Evolutionary conservation across 2,888 invertebrate species (phyloP).

Genomic region (Polydrusus cervinus): DNA sequence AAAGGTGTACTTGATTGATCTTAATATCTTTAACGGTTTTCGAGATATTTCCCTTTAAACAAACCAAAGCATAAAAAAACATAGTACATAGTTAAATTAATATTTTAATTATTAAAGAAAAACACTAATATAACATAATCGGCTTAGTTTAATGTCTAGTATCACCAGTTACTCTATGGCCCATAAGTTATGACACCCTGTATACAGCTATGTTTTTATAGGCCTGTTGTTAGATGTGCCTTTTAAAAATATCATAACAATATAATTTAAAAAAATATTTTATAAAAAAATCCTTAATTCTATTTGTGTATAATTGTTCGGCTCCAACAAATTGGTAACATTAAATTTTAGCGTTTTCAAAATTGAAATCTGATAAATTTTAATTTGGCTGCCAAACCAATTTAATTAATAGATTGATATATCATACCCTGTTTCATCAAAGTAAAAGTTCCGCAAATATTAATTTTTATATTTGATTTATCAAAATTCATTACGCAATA

Average conservation of each 20-base stretch:
- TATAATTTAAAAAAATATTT: not conserved
- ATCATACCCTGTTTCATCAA: constrained; percentile 35
- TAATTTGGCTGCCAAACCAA: constrained; percentile 37
- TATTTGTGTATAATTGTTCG: constrained; percentile 22
- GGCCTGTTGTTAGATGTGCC: too few relatives aligned
- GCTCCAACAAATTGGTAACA: constrained; percentile 33
- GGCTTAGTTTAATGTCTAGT: too few relatives aligned
- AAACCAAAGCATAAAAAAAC: too few relatives aligned
- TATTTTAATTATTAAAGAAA: too few relatives aligned
- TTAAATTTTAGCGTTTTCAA: constrained; percentile 38
- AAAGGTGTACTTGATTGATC: too few relatives aligned
- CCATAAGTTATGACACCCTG: too few relatives aligned
- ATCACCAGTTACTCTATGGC: too few relatives aligned
- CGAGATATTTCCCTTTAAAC: too few relatives aligned
- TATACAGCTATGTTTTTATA: too few relatives aligned
- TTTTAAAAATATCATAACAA: not conserved
- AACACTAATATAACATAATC: too few relatives aligned
- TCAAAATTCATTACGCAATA: constrained; percentile 25
- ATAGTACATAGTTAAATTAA: too few relatives aligned
- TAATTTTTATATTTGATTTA: constrained; percentile 38
- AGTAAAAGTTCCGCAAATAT: constrained; percentile 37
- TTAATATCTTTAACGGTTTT: too few relatives aligned
- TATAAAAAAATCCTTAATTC: constrained; percentile 2
- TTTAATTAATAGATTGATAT: constrained; percentile 42
- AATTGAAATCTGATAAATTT: constrained; percentile 40